phyloP scores from a whole-genome alignment of 2,888 invertebrate species.

The Pseudococcus viburni region DNA sequence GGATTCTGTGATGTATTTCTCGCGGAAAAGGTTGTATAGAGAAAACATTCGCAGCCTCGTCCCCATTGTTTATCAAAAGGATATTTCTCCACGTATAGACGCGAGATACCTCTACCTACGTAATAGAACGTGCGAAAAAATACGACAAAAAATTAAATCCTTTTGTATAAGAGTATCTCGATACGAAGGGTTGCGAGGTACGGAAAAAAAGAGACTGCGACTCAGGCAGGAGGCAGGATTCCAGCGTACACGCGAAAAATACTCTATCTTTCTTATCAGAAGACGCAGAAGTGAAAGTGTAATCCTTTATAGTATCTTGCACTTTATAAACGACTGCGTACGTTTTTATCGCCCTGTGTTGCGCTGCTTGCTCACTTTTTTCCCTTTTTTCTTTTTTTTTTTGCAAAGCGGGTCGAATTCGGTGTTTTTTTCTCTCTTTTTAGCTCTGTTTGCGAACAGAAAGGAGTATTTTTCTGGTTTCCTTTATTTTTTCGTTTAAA shows the following conservation, averaged over 20 bases:
- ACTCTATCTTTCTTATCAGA: conserved; percentile 11
- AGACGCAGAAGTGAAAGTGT: conserved; percentile 53
- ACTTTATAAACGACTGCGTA: conserved; percentile 46
- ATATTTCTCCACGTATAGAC: neutral
- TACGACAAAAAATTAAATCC: conserved; percentile 41
- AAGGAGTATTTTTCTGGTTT: conserved; percentile 32
- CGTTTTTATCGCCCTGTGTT: neutral
- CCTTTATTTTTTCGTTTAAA: conserved; percentile 45
- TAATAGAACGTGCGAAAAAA: conserved; percentile 6
- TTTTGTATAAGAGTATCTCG: neutral
- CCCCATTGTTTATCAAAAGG: conserved; percentile 46
- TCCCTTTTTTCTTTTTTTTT: neutral
- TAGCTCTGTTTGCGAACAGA: neutral
- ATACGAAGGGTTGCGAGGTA: neutral
- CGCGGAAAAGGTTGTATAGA: conserved; percentile 5
- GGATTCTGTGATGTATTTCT: neutral
- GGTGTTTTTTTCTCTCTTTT: conserved; percentile 19
- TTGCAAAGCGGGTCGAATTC: neutral
- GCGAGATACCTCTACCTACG: neutral
- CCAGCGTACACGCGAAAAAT: conserved; percentile 31
- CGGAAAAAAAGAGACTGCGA: neutral
- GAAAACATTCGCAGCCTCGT: neutral
- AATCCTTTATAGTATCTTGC: conserved; percentile 55
- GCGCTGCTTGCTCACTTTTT: neutral
- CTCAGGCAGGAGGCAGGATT: conserved; percentile 4